Evolutionary conservation across 2,888 invertebrate species (phyloP).

Genomic region (Galerucella nymphaeae): DNA sequence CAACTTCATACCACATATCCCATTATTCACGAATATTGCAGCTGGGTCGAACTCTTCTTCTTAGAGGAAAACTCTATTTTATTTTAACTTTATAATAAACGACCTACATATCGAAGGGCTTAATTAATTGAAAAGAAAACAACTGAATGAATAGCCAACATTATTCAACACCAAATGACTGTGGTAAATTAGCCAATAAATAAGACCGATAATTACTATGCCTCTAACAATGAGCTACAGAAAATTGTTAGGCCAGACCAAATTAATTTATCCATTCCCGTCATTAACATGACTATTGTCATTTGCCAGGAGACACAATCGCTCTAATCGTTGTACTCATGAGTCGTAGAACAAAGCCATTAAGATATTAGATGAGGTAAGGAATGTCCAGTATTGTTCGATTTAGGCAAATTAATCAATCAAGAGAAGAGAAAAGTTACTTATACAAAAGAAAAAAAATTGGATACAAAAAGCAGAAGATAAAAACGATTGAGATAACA

Average conservation of each 20-base stretch:
- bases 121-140: conserved; percentile 6
- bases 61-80: no score
- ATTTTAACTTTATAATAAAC: not conserved
- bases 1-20: no score
- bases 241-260: conserved; percentile 30
- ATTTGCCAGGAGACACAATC: conserved; percentile 29
- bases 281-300: conserved; percentile 32
- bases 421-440: no score
- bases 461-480: no score
- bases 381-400: conserved; percentile 27
- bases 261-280: conserved; percentile 31
- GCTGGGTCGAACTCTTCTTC: no score
- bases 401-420: conserved; percentile 27
- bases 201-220: conserved; percentile 27
- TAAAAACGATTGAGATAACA: no score
- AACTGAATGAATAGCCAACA: conserved; percentile 7
- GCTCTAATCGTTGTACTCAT: conserved; percentile 34
- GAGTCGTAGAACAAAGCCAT: conserved; percentile 35
- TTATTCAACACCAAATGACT: conserved; percentile 7
- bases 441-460: no score
- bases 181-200: conserved; percentile 28
- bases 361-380: conserved; percentile 32
- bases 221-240: conserved; percentile 21
- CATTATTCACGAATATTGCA: no score
- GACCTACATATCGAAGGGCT: no score